A percentile compares a stretch with the other conserved stretches of the same genome.
phyloP scores from a whole-genome alignment of 2,888 invertebrate species.

The Pemphredon lugubris region DNA sequence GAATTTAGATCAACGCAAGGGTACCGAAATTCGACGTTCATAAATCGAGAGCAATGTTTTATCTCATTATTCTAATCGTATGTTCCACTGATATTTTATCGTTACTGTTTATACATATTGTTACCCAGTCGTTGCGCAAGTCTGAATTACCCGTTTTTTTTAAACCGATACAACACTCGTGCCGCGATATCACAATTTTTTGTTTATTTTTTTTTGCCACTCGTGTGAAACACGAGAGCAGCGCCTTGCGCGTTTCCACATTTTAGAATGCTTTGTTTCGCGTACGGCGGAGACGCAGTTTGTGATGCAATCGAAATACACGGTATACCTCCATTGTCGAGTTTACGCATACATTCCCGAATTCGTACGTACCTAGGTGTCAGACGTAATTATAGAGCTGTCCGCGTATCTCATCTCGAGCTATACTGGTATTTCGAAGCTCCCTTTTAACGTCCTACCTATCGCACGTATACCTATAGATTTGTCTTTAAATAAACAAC shows the following conservation, averaged over 20 bases:
- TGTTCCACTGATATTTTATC: constrained; percentile 17
- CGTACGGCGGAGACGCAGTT: constrained; percentile 30
- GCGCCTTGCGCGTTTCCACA: constrained; percentile 50
- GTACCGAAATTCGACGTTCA: background rate
- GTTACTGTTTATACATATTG: constrained; percentile 42
- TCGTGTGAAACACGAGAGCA: background rate
- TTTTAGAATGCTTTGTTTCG: constrained; percentile 44
- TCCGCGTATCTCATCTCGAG: constrained; percentile 37
- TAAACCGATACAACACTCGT: constrained; percentile 22
- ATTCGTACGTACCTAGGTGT: constrained; percentile 42
- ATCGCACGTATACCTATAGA: background rate
- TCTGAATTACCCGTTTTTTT: constrained; percentile 28
- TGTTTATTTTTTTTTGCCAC: constrained; percentile 29
- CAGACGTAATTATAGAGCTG: constrained; percentile 59
- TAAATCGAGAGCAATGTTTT: background rate
- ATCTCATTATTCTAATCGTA: background rate
- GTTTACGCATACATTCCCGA: constrained; percentile 29
- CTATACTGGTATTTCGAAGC: constrained; percentile 18
- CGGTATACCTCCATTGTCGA: constrained; percentile 50
- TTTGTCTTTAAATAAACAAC: background rate
- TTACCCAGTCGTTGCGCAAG: constrained; percentile 38
- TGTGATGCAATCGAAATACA: constrained; percentile 59
- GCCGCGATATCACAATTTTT: constrained; percentile 22
- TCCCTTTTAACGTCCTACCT: background rate
- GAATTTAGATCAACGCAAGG: no score